Evolutionary conservation across 2,113 vertebrate genomes (phyloP).

Genomic region (Actinemys pallida): DNA sequence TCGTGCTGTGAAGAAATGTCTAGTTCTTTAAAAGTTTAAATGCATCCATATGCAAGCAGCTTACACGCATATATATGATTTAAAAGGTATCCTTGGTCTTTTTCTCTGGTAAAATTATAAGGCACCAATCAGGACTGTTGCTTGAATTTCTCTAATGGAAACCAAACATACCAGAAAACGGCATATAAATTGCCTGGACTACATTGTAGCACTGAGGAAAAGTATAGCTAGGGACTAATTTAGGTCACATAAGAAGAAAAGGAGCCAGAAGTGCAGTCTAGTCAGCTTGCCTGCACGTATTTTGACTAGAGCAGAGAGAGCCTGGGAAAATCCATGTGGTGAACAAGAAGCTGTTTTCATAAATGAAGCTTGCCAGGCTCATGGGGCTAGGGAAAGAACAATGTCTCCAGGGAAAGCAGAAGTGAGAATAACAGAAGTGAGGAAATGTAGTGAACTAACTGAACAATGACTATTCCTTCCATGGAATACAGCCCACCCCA

Average conservation of each 20-base stretch:
- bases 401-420: neutral
- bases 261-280: neutral
- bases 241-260: slow-evolving; percentile 49
- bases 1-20: slow-evolving; percentile 9
- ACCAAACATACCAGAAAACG: slow-evolving; percentile 46
- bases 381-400: neutral
- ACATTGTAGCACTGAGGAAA: slow-evolving; percentile 1
- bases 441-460: neutral
- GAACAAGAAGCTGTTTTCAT: neutral
- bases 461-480: neutral
- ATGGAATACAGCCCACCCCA: neutral
- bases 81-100: slow-evolving; percentile 47
- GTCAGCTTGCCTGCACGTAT: slow-evolving; percentile 20
- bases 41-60: slow-evolving; percentile 61
- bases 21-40: slow-evolving; percentile 57
- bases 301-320: slow-evolving; percentile 20
- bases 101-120: slow-evolving; percentile 37
- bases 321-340: neutral
- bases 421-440: neutral
- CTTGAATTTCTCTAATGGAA: slow-evolving; percentile 42
- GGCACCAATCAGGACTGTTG: slow-evolving; percentile 1
- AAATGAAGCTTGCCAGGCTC: neutral
- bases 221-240: slow-evolving; percentile 35
- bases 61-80: slow-evolving; percentile 10
- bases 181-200: slow-evolving; percentile 31